Conservation (phyloP, 2,888 invertebrate species). For the Rotaria macrura region DNA sequence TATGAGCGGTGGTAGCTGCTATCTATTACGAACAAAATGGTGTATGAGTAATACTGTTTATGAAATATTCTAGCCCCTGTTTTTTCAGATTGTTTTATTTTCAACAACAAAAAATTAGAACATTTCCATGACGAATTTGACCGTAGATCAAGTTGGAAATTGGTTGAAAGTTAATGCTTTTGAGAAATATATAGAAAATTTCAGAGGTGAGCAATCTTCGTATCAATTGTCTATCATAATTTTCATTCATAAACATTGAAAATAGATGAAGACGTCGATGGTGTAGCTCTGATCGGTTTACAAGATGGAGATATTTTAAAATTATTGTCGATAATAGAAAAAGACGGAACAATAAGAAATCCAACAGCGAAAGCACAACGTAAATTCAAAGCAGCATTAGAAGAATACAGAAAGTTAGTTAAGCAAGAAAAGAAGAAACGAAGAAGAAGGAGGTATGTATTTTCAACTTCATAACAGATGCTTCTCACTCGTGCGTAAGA, state of each 20-base stretch:
- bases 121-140: background rate
- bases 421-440: background rate
- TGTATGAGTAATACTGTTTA: no score
- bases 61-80: no score
- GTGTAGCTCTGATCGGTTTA: background rate
- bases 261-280: background rate
- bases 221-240: background rate
- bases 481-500: no score
- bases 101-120: background rate
- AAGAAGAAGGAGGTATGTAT: no score
- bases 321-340: background rate
- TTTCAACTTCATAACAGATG: no score
- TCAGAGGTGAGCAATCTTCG: background rate
- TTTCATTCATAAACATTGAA: background rate
- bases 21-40: no score
- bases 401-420: background rate
- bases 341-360: background rate
- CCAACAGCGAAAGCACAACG: background rate
- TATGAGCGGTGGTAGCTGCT: no score
- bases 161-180: background rate
- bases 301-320: background rate
- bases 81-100: background rate
- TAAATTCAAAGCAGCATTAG: background rate
- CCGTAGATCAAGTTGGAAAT: background rate
- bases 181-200: background rate